Evolutionary conservation across 2,797 vertebrate genomes (phyloP), one percentile per base, ranked within the genome.

Genomic region (Hippopotamyrus pictus): DNA sequence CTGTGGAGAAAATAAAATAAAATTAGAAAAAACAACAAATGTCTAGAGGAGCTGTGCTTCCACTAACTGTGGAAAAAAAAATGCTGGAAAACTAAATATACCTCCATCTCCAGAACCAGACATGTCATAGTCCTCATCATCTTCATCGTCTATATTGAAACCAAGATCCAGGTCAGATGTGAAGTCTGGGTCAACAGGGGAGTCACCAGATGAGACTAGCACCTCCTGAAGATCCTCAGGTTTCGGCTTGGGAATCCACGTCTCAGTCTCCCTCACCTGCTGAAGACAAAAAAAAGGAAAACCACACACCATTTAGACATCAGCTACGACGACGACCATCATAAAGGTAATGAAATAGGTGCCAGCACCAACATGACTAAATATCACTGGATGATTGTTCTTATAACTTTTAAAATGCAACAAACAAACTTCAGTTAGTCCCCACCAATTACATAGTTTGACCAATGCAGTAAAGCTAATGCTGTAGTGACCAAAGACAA

Each of bases 241-340:
- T 93, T 94, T 51, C 1, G 57, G 19, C 90, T 94, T 94, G 53
- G 97, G 97, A 89, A 97, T 96, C 95, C 98, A 98, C 0, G 97
- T 98, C 94, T 98, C 97, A 0, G 97, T 99, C 95, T 99, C 98
- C 94, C 98, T 95, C 91, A 98, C 97, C 98, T 99, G 94, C 91
- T 93, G 94, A 93, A 48, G 92, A 92, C 93, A 93, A n/a, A 90
- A 90, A 90, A 91, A 41, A 89, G 46, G 33, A 73, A 73, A 73
- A 89, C 48, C 22, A 86, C 57, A 54, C 5, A 62, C 12, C 8
- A 3, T 51, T 65, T 19, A 19, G 41, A 79, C 73, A n/a, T 33
- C 25, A n/a, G 44, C 33, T 5, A n/a, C 17, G 14, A 19, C 69
- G 1, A 19, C 12, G 0, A n/a, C 33, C 17, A 41, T 7, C 37